These are phyloP conservation scores for Pluvianellus socialis DNA, from an alignment of 2,113 vertebrate species.

Conservation along the genomic window DNA sequence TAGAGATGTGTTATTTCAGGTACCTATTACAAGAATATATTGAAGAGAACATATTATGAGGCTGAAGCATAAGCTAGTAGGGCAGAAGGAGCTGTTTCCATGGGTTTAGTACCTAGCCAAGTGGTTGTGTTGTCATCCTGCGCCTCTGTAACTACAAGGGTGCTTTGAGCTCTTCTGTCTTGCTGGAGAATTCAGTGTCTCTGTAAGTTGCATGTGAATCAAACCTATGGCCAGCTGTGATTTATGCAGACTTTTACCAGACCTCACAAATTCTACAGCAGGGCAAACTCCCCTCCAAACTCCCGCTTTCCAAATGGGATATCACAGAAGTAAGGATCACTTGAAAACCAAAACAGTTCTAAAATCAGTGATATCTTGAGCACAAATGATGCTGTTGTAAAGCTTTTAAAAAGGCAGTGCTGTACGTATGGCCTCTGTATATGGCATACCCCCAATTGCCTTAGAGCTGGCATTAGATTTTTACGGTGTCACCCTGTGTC, in stretches of 20 bases:
- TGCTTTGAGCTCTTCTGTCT: neutral
- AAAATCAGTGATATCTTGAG: neutral
- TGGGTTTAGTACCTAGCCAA: neutral
- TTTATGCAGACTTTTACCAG: neutral
- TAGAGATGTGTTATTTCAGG: neutral
- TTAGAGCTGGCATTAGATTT: neutral
- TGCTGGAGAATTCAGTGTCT: neutral
- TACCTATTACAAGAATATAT: neutral
- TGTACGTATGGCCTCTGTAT: neutral
- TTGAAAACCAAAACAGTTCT: neutral
- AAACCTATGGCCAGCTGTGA: accelerated
- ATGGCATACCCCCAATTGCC: neutral
- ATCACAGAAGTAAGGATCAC: neutral
- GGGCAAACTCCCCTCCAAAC: neutral
- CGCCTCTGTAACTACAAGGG: neutral
- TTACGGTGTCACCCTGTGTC: neutral
- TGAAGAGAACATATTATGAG: neutral
- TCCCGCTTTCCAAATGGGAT: neutral
- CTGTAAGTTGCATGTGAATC: neutral
- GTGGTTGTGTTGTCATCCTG: neutral
- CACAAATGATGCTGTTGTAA: neutral
- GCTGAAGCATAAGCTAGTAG: neutral
- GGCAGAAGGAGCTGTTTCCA: neutral
- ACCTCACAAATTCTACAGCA: neutral
- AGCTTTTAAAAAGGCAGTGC: neutral